A percentile compares a stretch with the other conserved stretches of the same genome.
These are phyloP conservation scores for Diaperis boleti DNA, from an alignment of 2,888 invertebrate genomes.

Conservation along the genomic window DNA sequence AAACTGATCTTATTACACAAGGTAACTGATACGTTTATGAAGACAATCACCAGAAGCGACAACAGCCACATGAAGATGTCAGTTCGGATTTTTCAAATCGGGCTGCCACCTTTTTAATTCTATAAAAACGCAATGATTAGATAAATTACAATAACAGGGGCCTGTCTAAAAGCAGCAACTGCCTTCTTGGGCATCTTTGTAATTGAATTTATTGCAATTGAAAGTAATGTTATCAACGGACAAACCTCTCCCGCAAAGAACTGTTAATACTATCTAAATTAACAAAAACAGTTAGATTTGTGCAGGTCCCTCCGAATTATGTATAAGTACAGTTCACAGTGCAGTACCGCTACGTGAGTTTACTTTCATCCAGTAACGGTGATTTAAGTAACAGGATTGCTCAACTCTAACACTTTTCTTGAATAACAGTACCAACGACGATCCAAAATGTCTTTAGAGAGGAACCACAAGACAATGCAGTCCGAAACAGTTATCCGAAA, in stretches of 20 bases:
- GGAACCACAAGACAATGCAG: conserved; percentile 10
- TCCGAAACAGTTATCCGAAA: background rate
- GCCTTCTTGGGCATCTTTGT: background rate
- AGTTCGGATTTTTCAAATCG: background rate
- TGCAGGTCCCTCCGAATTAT: conserved; percentile 29
- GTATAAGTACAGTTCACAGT: conserved; percentile 34
- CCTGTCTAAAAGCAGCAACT: background rate
- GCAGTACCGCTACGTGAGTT: conserved; percentile 51
- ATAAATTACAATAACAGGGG: conserved; percentile 1
- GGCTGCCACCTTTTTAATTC: background rate
- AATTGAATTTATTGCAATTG: conserved; percentile 18
- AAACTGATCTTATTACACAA: conserved; percentile 53
- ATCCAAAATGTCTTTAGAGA: conserved; percentile 1
- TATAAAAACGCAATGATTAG: background rate
- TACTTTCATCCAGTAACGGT: conserved; percentile 55
- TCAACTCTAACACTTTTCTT: conserved; percentile 54
- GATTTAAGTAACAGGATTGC: conserved; percentile 50
- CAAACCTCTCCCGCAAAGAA: conserved; percentile 12
- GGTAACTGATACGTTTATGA: conserved; percentile 42
- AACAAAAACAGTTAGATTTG: conserved; percentile 32
- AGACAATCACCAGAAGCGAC: background rate
- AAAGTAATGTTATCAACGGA: conserved; percentile 33
- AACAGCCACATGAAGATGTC: background rate
- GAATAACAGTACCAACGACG: conserved; percentile 47
- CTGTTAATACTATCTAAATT: conserved; percentile 27